Conservation (phyloP, 2,797 vertebrate genomes). For the Ceyx erithaca region DNA sequence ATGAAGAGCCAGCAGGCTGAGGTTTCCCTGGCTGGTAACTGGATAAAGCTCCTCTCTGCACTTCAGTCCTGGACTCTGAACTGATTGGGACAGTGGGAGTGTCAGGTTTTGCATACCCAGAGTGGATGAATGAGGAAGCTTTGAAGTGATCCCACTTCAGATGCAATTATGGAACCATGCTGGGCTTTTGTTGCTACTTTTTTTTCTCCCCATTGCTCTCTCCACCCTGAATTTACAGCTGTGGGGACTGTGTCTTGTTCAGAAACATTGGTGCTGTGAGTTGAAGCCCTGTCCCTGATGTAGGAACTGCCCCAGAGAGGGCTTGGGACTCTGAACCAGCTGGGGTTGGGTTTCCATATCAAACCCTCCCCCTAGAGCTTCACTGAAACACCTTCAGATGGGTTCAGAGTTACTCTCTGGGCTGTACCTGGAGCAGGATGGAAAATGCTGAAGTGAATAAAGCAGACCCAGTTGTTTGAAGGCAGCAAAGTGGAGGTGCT, state of each 20-base stretch:
- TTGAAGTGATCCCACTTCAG: not conserved
- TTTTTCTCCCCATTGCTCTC: not conserved
- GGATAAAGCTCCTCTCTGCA: not conserved
- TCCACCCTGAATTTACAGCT: not conserved
- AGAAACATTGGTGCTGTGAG: not conserved
- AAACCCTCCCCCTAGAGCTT: not conserved
- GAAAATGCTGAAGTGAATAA: not conserved
- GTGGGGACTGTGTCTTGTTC: not conserved
- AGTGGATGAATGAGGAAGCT: not conserved
- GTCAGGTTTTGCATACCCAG: not conserved
- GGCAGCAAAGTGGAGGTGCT: not conserved
- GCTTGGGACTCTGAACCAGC: not conserved
- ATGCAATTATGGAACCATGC: not conserved
- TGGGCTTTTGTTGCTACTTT: not conserved
- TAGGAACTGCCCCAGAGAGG: not conserved
- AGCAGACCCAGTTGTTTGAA: not conserved
- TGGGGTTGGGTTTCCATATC: not conserved
- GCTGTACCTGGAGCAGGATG: not conserved
- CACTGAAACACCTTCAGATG: not conserved
- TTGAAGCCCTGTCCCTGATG: not conserved
- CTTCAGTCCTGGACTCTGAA: not conserved
- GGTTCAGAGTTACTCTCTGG: not conserved
- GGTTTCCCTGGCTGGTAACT: not conserved
- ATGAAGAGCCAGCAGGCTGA: slow-evolving; percentile 1
- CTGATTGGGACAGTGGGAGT: not conserved